Conservation (phyloP, 2,888 invertebrate genomes). For the Orchesellides sinensis region DNA sequence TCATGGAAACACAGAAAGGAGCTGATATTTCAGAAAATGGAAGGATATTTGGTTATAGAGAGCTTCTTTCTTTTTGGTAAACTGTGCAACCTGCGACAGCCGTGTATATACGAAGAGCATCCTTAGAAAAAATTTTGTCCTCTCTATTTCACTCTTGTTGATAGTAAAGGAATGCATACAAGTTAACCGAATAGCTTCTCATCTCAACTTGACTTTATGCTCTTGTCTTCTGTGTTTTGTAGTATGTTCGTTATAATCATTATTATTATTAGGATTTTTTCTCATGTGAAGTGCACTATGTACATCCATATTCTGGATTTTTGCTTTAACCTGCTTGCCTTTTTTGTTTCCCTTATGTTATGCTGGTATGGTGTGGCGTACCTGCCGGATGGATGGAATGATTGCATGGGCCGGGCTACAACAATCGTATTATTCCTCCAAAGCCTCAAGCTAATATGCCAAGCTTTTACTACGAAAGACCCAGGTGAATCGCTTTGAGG, state of each 20-base stretch:
- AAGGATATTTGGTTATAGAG: slow-evolving; percentile 18
- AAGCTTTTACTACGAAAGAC: slow-evolving; percentile 50
- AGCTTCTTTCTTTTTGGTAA: slow-evolving; percentile 23
- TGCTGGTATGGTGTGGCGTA: slow-evolving; percentile 36
- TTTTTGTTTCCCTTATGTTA: too few relatives aligned
- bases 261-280: slow-evolving; percentile 30
- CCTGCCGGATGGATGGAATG: slow-evolving; percentile 48
- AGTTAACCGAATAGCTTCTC: slow-evolving; percentile 22
- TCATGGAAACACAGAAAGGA: slow-evolving; percentile 38
- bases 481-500: slow-evolving; percentile 64
- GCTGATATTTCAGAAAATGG: too few relatives aligned
- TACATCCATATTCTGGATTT: slow-evolving; percentile 44
- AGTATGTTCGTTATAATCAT: slow-evolving; percentile 32
- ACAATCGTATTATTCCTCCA: slow-evolving; percentile 42
- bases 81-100: slow-evolving; percentile 18
- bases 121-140: slow-evolving; percentile 34
- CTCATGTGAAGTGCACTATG: slow-evolving; percentile 12
- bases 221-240: slow-evolving; percentile 5
- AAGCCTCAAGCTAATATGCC: slow-evolving; percentile 30
- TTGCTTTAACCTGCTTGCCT: slow-evolving; percentile 39
- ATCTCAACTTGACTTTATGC: slow-evolving; percentile 4
- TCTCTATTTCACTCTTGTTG: slow-evolving; percentile 40
- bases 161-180: slow-evolving; percentile 21
- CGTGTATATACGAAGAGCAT: not conserved
- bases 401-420: slow-evolving; percentile 52